A percentile compares a stretch with the other conserved stretches of the same genome.
Evolutionary conservation across 2,113 vertebrate species (phyloP).

Genomic region (Lamprotornis superbus): DNA sequence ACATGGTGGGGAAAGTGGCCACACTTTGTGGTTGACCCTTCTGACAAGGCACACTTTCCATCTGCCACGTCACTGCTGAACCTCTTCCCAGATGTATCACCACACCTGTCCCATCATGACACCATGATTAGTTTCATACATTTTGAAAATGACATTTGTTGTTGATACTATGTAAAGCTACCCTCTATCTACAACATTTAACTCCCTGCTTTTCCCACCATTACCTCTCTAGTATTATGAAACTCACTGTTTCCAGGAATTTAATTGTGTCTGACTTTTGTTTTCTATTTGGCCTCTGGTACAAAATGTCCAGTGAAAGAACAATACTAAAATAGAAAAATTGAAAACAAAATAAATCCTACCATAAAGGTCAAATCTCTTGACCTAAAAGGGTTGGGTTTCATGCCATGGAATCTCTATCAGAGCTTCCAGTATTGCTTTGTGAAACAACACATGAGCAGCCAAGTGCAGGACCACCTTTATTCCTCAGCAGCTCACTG

Average conservation of each 20-base stretch:
- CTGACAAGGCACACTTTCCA: not conserved
- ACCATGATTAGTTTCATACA: not conserved
- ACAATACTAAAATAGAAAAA: conserved; percentile 44
- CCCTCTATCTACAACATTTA: not conserved
- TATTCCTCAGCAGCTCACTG: conserved; percentile 9
- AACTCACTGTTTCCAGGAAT: conserved; percentile 6
- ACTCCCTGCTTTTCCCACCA: not conserved
- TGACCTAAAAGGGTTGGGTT: not conserved
- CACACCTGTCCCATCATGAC: not conserved
- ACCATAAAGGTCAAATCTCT: not conserved
- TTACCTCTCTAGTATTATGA: not conserved
- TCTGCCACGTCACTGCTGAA: not conserved
- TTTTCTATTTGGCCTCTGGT: conserved; percentile 30
- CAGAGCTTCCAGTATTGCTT: not conserved
- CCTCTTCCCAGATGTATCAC: not conserved
- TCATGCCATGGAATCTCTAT: not conserved
- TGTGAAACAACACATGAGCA: not conserved
- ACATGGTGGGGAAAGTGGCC: not conserved
- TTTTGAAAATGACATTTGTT: not conserved
- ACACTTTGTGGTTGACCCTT: not conserved
- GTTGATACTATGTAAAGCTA: not conserved
- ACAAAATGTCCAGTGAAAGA: conserved; percentile 40
- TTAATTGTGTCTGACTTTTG: not conserved
- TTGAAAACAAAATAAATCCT: conserved; percentile 2
- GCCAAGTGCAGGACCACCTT: not conserved